phyloP scores from a whole-genome alignment of 2,888 invertebrate species.

The Gymnosoma rotundatum region DNA sequence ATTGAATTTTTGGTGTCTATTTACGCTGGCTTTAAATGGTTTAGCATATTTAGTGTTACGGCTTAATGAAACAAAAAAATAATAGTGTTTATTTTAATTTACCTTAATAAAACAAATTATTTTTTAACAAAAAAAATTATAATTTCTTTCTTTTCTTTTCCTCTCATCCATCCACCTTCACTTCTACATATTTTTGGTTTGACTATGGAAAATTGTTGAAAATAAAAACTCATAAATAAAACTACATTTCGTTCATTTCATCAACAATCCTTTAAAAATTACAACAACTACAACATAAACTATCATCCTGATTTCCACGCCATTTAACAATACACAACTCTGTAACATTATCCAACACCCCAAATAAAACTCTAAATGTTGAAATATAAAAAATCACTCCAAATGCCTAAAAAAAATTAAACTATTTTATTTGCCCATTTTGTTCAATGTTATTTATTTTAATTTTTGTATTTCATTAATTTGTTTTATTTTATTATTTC shows the following conservation, averaged over 20 bases:
- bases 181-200: constrained; percentile 47
- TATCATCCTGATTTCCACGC: constrained; percentile 61
- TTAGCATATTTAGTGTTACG: constrained; percentile 54
- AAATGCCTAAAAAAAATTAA: constrained; percentile 37
- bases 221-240: background rate
- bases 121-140: constrained; percentile 41
- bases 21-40: constrained; percentile 51
- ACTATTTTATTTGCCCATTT: constrained; percentile 31
- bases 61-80: constrained; percentile 50
- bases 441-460: constrained; percentile 16
- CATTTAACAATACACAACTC: constrained; percentile 47
- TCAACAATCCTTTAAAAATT: constrained; percentile 55
- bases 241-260: constrained; percentile 54
- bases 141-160: constrained; percentile 41
- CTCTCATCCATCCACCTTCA: constrained; percentile 14
- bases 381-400: constrained; percentile 26
- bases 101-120: constrained; percentile 45
- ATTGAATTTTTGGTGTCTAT: constrained; percentile 60
- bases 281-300: constrained; percentile 34
- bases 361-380: constrained; percentile 12
- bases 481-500: constrained; percentile 1
- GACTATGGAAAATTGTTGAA: constrained; percentile 62
- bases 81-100: constrained; percentile 8
- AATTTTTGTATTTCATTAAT: background rate
- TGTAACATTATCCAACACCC: constrained; percentile 16